Evolutionary conservation across 2,888 invertebrate genomes (phyloP).

Genomic region (Microplitis deprimator): DNA sequence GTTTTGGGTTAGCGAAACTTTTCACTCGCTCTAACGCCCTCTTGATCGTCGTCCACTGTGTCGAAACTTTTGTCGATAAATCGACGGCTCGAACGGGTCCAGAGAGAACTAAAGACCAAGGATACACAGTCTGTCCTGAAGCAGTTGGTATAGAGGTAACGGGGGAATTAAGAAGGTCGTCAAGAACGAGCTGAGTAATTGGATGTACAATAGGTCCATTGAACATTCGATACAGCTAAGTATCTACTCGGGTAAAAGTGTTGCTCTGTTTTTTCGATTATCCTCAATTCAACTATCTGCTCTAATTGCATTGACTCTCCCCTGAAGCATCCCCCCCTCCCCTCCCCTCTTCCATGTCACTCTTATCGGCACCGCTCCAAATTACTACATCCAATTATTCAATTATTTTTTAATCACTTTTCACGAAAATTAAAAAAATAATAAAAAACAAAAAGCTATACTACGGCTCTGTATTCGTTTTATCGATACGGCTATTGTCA

Average conservation of each 20-base stretch:
- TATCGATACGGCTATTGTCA: constrained; percentile 6
- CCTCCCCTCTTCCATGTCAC: background rate
- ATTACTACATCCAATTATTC: background rate
- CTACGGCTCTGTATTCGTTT: background rate
- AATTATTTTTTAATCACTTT: constrained; percentile 1
- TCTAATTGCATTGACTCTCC: background rate
- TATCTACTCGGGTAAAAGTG: constrained; percentile 19
- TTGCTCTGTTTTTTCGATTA: constrained; percentile 13
- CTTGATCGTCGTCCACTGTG: constrained; percentile 39
- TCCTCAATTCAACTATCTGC: background rate
- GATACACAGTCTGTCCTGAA: too few species aligned
- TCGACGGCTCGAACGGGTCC: constrained; percentile 27
- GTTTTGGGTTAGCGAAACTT: constrained; percentile 50
- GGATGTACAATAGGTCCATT: constrained; percentile 45
- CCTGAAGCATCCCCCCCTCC: background rate
- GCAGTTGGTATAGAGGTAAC: background rate
- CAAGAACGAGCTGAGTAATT: constrained; percentile 43
- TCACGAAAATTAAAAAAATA: background rate
- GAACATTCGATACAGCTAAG: constrained; percentile 39
- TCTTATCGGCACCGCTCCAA: background rate
- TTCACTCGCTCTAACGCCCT: constrained; percentile 42
- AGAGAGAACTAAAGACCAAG: too few species aligned
- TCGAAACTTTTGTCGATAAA: constrained; percentile 51
- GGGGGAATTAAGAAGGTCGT: constrained; percentile 32
- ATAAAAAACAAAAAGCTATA: background rate